phyloP scores from a whole-genome alignment of 2,797 vertebrate genomes.

The Anableps anableps region DNA sequence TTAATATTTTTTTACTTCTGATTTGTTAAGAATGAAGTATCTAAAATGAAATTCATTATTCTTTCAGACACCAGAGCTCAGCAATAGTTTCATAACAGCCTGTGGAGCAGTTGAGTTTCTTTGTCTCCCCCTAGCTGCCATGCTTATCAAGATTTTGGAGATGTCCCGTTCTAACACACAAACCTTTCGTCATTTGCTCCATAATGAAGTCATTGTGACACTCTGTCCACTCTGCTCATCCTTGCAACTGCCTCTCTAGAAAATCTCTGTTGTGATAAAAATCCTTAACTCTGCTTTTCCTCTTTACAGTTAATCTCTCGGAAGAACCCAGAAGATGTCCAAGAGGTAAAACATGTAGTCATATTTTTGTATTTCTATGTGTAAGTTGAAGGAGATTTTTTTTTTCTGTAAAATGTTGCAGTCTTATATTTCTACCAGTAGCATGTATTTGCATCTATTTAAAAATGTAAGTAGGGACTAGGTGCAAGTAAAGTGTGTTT shows the following conservation, averaged over 20 bases:
- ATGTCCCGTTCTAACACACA: conserved; percentile 67
- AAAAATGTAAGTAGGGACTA: background rate
- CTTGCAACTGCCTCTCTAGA: conserved; percentile 14
- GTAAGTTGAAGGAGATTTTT: background rate
- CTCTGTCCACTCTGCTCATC: conserved; percentile 14
- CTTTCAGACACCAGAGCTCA: background rate
- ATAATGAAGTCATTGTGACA: conserved; percentile 77
- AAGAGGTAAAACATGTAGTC: conserved; percentile 88
- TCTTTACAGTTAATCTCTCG: conserved; percentile 91
- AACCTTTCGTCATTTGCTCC: conserved; percentile 35
- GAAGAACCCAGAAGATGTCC: conserved; percentile 95
- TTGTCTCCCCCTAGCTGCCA: conserved; percentile 13
- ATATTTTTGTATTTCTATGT: background rate
- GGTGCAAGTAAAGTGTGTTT: background rate
- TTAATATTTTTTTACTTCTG: background rate
- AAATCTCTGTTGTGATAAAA: conserved; percentile 8
- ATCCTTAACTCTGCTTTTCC: conserved; percentile 16
- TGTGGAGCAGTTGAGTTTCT: conserved; percentile 3
- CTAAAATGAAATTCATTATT: background rate
- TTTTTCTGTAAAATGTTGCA: background rate
- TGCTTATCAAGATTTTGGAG: conserved; percentile 48
- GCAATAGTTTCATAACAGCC: background rate
- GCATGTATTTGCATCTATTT: background rate
- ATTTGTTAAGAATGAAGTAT: background rate
- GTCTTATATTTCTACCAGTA: background rate